phyloP scores from a whole-genome alignment of 2,113 vertebrate species.

The Gallinago paraguaiae region DNA sequence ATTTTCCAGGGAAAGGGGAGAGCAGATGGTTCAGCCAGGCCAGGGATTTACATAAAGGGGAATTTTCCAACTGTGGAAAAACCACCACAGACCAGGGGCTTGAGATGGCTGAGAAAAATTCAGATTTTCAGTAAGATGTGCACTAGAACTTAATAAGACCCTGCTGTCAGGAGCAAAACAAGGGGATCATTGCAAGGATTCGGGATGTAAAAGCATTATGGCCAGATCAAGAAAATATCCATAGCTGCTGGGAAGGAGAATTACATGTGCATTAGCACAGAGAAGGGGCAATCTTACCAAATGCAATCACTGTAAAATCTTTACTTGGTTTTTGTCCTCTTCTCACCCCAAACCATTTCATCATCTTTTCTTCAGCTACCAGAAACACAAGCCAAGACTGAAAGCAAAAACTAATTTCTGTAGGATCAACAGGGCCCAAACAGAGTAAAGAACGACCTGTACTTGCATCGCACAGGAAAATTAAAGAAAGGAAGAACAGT shows the following conservation, averaged over 20 bases:
- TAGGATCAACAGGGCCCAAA: neutral
- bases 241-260: neutral
- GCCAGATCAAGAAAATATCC: neutral
- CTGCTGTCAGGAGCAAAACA: neutral
- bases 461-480: neutral
- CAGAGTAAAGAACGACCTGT: neutral
- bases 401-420: slow-evolving; percentile 7
- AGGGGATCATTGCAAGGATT: neutral
- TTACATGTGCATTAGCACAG: neutral
- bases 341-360: neutral
- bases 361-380: neutral
- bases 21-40: neutral
- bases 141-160: neutral
- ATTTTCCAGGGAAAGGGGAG: neutral
- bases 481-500: neutral
- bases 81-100: neutral
- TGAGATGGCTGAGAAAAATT: neutral
- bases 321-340: neutral
- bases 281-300: neutral
- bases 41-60: neutral
- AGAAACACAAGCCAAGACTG: neutral
- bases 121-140: neutral
- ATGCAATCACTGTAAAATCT: neutral
- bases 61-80: neutral
- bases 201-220: neutral